Percentiles rank a stretch among this genome's conserved stretches.
These are phyloP conservation scores for Chouioia cunea DNA, from an alignment of 2,888 invertebrate species.

Conservation along the genomic window DNA sequence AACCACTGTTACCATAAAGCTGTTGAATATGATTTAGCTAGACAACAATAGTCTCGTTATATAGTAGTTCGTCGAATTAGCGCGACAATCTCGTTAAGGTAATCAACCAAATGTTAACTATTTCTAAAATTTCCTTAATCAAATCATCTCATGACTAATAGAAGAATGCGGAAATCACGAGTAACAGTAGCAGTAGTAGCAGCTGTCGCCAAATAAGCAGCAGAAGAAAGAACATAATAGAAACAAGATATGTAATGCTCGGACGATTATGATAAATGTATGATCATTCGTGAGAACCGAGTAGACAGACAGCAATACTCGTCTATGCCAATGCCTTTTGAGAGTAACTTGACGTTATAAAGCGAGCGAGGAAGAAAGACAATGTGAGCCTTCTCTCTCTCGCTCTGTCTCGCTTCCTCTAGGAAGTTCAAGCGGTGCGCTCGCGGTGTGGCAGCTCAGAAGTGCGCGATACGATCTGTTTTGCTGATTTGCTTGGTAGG, in stretches of 20 bases:
- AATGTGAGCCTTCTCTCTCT: not conserved
- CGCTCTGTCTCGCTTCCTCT: not conserved
- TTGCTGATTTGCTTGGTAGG: too few species aligned
- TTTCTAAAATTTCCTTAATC: too few species aligned
- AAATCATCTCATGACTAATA: conserved; percentile 3
- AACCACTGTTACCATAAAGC: too few species aligned
- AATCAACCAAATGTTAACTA: too few species aligned
- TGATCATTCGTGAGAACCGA: conserved; percentile 44
- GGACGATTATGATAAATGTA: conserved; percentile 47
- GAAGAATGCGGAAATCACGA: conserved; percentile 40
- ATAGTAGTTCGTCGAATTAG: too few species aligned
- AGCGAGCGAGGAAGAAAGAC: not conserved
- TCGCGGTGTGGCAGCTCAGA: too few species aligned
- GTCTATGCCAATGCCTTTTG: not conserved
- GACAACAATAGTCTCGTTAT: too few species aligned
- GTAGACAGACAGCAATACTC: conserved; percentile 7
- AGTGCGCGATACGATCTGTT: too few species aligned
- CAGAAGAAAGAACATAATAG: conserved; percentile 8
- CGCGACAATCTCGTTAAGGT: too few species aligned
- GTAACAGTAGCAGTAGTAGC: too few species aligned
- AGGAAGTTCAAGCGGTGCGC: not conserved
- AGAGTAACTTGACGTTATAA: not conserved
- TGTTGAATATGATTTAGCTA: too few species aligned
- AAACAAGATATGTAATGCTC: conserved; percentile 39
- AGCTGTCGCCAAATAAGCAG: not conserved